Evolutionary conservation across 2,113 vertebrate species (phyloP), one percentile per base, ranked within the genome.

Genomic region (Dryoscopus gambensis): DNA sequence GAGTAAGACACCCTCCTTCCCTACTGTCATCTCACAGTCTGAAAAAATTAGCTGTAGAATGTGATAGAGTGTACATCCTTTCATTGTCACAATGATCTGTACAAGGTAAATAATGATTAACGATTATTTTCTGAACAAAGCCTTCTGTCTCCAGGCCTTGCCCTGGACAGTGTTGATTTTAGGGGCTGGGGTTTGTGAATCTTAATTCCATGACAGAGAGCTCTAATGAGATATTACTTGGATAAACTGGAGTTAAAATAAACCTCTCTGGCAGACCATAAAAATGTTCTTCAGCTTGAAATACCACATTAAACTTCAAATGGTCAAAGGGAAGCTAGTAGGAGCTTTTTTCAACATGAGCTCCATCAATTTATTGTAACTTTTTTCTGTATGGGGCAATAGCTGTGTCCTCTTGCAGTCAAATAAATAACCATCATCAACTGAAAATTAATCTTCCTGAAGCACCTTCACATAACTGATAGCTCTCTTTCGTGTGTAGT

Each of bases 151-250:
- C 37, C 39, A n/a, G 21, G 5, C 14, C n/a, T 14, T 5, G 3
- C 28, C n/a, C 31, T 57, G 28, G 27, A 39, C 7, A 69, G 5
- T 13, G 23, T 17, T 71, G 19, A 60, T 82, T 89, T 91, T 56
- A 52, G 16, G 13, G 12, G 17, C 49, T 39, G 55, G 8, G 5
- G n/a, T 39, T 68, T 64, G 35, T 44, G 53, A 92, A 60, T 71
- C 21, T 82, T 49, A 50, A 35, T 82, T 78, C n/a, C 0, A 0
- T 60, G n/a, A 47, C 4, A 64, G 49, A 67, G 11, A n/a, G 0
- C 10, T 78, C 47, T 81, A 56, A 84, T 49, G 13, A 82, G n/a
- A 55, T 80, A 64, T 31, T 50, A 35, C 15, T 67, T 71, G 33
- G 27, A 84, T 59, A 20, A 87, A 46, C 10, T 59, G 1, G 15